Conservation (phyloP, 2,797 vertebrate species). For the Halcyon leucocephala region DNA sequence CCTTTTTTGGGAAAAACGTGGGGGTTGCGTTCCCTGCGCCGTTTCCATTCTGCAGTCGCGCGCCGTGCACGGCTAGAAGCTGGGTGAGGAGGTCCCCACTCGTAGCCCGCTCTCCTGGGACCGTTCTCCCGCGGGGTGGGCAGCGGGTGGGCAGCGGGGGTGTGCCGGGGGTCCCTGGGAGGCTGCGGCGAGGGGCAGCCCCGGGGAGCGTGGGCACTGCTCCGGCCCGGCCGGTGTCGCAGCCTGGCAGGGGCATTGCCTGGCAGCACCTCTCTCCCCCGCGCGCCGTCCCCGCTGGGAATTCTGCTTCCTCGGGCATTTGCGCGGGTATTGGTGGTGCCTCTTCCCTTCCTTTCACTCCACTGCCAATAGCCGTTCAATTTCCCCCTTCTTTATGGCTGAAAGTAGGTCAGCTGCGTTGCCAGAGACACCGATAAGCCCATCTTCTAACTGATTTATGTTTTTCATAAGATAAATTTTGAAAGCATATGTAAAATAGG, state of each 20-base stretch:
- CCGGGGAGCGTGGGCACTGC: accelerated
- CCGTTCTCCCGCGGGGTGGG: not conserved
- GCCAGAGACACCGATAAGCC: not conserved
- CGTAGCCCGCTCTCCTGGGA: not conserved
- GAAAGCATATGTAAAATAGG: constrained; percentile 38
- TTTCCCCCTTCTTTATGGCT: not conserved
- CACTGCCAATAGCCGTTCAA: not conserved
- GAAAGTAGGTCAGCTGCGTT: not conserved
- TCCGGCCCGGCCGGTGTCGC: accelerated
- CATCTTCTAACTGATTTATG: not conserved
- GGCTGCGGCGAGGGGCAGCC: accelerated
- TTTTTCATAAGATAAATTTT: constrained; percentile 25
- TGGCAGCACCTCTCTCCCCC: not conserved
- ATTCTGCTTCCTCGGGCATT: not conserved
- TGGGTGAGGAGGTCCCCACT: not conserved
- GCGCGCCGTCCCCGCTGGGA: accelerated
- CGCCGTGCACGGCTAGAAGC: not conserved
- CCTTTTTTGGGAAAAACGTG: not conserved
- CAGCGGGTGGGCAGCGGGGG: not conserved
- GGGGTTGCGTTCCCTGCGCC: not conserved
- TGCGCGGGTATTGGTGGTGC: not conserved
- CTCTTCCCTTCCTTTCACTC: not conserved
- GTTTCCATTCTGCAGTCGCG: not conserved
- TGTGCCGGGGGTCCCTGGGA: not conserved
- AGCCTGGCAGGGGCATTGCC: not conserved